These are phyloP conservation scores for Oenanthe oenanthe DNA, from an alignment of 2,113 vertebrate genomes.

Conservation along the genomic window DNA sequence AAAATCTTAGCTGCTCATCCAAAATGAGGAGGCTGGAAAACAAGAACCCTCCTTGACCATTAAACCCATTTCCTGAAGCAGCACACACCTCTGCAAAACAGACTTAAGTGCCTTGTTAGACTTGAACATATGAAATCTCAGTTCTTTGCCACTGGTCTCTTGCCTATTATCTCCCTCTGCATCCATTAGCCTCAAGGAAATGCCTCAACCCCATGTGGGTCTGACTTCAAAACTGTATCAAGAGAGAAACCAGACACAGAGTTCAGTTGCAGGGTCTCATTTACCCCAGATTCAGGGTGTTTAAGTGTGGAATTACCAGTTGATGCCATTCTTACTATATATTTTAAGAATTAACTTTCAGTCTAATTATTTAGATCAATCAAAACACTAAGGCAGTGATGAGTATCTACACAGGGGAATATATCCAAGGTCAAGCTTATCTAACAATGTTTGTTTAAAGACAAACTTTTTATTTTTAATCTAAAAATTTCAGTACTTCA, in stretches of 20 bases:
- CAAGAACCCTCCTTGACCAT: neutral
- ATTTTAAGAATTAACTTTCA: neutral
- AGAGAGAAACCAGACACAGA: neutral
- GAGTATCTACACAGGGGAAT: neutral
- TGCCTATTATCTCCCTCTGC: neutral
- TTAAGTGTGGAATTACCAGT: neutral
- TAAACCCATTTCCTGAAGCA: neutral
- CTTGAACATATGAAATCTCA: neutral
- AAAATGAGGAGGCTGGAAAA: neutral
- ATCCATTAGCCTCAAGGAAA: neutral
- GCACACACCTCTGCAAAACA: neutral
- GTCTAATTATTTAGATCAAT: neutral
- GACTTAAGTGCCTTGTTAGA: neutral
- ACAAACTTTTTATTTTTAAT: neutral
- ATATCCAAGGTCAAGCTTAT: neutral
- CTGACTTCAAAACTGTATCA: neutral
- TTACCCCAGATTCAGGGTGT: neutral
- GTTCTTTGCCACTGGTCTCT: neutral
- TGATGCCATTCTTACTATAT: neutral
- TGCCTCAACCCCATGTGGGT: neutral
- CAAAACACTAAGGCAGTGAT: neutral
- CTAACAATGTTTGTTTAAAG: neutral
- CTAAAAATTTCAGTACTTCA: neutral
- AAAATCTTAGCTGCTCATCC: neutral
- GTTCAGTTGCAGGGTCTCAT: neutral